Percentiles rank a stretch among this genome's conserved stretches.
phyloP scores from a whole-genome alignment of 2,888 invertebrate species.

The Thyatira batis region DNA sequence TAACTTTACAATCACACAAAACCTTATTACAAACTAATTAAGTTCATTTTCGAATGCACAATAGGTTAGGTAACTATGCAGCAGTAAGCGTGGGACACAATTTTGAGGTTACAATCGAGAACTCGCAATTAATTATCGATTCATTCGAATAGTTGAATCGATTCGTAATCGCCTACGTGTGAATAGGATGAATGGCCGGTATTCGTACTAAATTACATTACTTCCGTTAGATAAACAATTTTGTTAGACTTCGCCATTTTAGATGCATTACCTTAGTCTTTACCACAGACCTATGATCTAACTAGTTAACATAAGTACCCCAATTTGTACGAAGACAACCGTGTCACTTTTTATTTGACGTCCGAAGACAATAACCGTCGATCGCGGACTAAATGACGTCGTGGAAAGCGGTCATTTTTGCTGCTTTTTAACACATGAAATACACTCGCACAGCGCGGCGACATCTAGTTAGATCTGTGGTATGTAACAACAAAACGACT shows the following conservation, averaged over 20 bases:
- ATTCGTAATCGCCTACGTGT: slow-evolving; percentile 48
- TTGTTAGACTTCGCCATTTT: not conserved
- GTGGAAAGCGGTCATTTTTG: too few species aligned
- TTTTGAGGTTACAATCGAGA: slow-evolving; percentile 68
- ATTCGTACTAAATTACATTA: slow-evolving; percentile 40
- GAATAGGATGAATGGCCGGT: slow-evolving; percentile 49
- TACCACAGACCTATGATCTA: too few species aligned
- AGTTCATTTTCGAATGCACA: slow-evolving; percentile 27
- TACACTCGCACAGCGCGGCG: too few species aligned
- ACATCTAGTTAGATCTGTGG: too few species aligned
- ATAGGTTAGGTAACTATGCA: slow-evolving; percentile 7
- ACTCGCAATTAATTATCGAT: slow-evolving; percentile 61
- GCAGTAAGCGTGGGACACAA: slow-evolving; percentile 59
- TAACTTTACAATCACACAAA: slow-evolving; percentile 18
- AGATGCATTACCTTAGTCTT: too few species aligned
- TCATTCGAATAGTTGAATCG: slow-evolving; percentile 49
- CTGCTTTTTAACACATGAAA: too few species aligned
- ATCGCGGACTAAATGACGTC: too few species aligned
- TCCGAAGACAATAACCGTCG: too few species aligned
- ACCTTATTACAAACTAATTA: slow-evolving; percentile 30
- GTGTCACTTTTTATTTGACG: too few species aligned
- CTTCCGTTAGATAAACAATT: slow-evolving; percentile 11
- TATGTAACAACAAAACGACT: too few species aligned
- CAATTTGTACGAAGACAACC: too few species aligned
- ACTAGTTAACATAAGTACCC: too few species aligned